Base-by-base conservation (phyloP, 2,888 invertebrate genomes). In the Pseudolycoriella hygida region DNA sequence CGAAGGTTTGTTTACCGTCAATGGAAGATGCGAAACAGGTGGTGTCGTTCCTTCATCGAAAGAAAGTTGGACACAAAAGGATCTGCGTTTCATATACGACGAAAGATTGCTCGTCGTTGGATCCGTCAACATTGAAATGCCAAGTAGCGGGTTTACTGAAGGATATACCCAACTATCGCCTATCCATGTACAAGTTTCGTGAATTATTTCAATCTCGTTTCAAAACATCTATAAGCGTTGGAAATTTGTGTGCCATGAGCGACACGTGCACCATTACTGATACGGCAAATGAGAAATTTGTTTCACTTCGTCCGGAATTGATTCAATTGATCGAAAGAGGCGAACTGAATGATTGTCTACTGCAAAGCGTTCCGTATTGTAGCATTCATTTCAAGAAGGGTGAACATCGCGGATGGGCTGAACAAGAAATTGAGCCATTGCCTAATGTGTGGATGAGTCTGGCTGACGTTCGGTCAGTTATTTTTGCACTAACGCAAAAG, bases 161-260 rank as follows among this genome's bases (percentile, higher is more conserved):
- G 71, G 85, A 86, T 60, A 80, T 82, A 31, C 82, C 85, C 18
- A 76, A 76, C 10, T 75, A 78, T 59, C 72, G 73, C 48, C 68
- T 88, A 52, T 84, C 85, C 5, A 69, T 88, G 47, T 85, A 84
- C 60, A 82, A 82, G 59, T 83, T 88, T 55, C 75, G 85, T 47
- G 82, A 86, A 61, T 69, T 85, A 55, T 80, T 81, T 57, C 84
- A 86, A 60, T 78, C 79, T 48, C 75, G 85, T n/a, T 82, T 76
- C 56, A 76, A 82, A 59, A 76, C 77, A 43, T 77, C 79, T 3
- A 71, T 78, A 32, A 76, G 77, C 50, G 71, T 79, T 8, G 71
- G 77, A 12, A 80, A 80, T 56, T 62, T 80, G 44, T 77, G 76
- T 55, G 76, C 77, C 56, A 72, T 87, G 71, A 76, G 75, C 53